A percentile compares a stretch with the other conserved stretches of the same genome.
phyloP scores from a whole-genome alignment of 1,140 invertebrate species.

The Vanessa tameamea region DNA sequence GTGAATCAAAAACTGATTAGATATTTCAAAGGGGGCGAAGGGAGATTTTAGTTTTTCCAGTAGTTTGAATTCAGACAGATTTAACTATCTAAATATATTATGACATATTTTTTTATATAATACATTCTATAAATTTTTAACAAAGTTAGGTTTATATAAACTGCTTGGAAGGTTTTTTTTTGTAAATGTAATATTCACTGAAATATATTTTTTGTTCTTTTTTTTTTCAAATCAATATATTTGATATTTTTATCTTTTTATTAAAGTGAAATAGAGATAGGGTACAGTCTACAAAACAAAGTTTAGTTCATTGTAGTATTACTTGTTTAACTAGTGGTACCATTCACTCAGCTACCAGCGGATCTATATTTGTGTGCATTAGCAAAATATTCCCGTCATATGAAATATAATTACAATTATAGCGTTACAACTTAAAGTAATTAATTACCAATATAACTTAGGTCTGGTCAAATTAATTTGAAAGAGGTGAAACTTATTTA shows the following conservation, averaged over 20 bases:
- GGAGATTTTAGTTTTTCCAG: neutral
- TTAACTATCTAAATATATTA: conserved; percentile 5
- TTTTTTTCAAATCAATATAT: neutral
- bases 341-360: too few species aligned
- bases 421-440: too few species aligned
- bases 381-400: too few species aligned
- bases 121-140: neutral
- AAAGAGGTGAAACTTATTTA: too few species aligned
- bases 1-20: neutral
- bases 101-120: neutral
- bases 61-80: too few species aligned
- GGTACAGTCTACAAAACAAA: too few species aligned
- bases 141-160: neutral
- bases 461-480: too few species aligned
- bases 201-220: neutral
- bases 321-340: too few species aligned
- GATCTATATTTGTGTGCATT: too few species aligned
- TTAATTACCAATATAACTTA: too few species aligned
- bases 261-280: neutral
- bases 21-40: neutral
- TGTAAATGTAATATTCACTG: neutral
- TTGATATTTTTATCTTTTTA: neutral
- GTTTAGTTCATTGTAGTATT: too few species aligned
- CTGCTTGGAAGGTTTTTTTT: conserved; percentile 13
- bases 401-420: too few species aligned